Conservation (phyloP, 92 coral and sea anemone genomes). For the Desmophyllum pertusum region DNA sequence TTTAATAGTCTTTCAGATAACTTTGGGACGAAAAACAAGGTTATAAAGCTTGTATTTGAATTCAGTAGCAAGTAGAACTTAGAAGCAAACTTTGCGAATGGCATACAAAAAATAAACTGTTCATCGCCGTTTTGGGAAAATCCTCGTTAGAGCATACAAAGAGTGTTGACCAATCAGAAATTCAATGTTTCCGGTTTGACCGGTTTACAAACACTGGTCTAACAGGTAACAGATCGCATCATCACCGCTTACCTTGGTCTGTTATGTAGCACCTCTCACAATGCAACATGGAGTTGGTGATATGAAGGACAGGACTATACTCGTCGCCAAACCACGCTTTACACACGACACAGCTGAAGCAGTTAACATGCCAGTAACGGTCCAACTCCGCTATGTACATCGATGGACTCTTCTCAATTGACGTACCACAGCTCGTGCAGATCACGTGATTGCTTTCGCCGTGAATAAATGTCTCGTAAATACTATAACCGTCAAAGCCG, state of each 20-base stretch:
- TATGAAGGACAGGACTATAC: slow-evolving; percentile 70
- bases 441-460: slow-evolving; percentile 80
- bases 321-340: slow-evolving; percentile 80
- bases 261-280: slow-evolving; percentile 88
- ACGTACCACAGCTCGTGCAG: slow-evolving; percentile 75
- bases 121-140: too few species aligned
- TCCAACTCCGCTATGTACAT: slow-evolving; percentile 89
- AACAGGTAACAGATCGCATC: neutral
- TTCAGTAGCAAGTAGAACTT: too few species aligned
- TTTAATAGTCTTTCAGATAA: neutral
- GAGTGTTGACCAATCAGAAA: too few species aligned
- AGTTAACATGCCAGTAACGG: slow-evolving; percentile 97
- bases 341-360: slow-evolving; percentile 95
- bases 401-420: slow-evolving; percentile 69
- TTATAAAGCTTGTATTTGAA: too few species aligned
- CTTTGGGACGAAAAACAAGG: neutral
- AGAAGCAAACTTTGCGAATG: too few species aligned
- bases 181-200: too few species aligned
- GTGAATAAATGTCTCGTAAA: slow-evolving; percentile 80
- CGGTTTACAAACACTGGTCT: neutral
- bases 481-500: slow-evolving; percentile 62
- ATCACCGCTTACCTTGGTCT: slow-evolving; percentile 65
- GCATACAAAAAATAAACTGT: too few species aligned
- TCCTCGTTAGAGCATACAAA: too few species aligned
- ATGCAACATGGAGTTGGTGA: slow-evolving; percentile 78